phyloP scores from a whole-genome alignment of 2,113 vertebrate species.

The Gymnorhina tibicen region DNA sequence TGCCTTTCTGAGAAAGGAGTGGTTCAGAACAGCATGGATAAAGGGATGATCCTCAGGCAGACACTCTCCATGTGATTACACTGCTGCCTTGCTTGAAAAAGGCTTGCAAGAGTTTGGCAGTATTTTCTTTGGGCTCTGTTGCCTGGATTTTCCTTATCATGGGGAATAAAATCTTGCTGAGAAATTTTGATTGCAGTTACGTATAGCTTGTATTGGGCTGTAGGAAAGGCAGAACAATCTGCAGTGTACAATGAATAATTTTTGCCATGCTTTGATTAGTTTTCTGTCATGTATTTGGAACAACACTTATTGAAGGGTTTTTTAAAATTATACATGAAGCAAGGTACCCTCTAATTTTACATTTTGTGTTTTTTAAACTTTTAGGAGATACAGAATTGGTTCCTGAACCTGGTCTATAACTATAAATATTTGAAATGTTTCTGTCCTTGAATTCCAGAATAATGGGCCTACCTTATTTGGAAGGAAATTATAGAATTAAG shows the following conservation, averaged over 20 bases:
- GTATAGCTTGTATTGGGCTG: background rate
- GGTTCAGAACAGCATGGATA: background rate
- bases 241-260: background rate
- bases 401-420: background rate
- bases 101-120: background rate
- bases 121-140: background rate
- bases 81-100: background rate
- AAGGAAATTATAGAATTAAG: background rate
- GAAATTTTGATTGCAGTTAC: background rate
- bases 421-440: background rate
- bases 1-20: background rate
- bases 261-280: background rate
- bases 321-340: background rate
- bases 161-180: background rate
- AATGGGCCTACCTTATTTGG: background rate
- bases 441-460: background rate
- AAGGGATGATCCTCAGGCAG: background rate
- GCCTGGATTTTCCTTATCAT: background rate
- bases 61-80: background rate
- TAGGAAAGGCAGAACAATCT: background rate
- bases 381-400: background rate
- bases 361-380: background rate
- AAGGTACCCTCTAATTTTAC: background rate
- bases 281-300: background rate
- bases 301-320: fast-evolving